A percentile compares a stretch with the other conserved stretches of the same genome.
phyloP scores from a whole-genome alignment of 2,797 vertebrate species.

The Semaprochilodus insignis region DNA sequence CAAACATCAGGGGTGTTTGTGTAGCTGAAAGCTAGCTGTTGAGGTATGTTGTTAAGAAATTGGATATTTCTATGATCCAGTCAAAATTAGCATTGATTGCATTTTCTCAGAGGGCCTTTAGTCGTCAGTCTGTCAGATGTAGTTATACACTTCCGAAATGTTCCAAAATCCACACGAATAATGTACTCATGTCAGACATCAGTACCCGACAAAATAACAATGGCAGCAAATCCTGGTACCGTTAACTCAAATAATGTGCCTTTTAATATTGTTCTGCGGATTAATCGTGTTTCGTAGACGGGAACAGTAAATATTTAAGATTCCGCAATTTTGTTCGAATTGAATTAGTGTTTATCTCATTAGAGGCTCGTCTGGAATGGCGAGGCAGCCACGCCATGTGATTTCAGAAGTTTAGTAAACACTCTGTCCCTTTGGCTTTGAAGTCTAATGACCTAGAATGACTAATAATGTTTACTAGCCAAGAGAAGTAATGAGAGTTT shows the following conservation, averaged over 20 bases:
- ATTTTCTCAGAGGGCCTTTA: background rate
- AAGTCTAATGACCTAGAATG: conserved; percentile 62
- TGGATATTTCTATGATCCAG: background rate
- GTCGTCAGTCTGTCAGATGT: background rate
- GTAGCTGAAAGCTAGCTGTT: too few species aligned
- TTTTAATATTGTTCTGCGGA: conserved; percentile 59
- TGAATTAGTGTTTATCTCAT: conserved; percentile 67
- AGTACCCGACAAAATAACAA: conserved; percentile 56
- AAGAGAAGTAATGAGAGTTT: conserved; percentile 54
- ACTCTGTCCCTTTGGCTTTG: conserved; percentile 56
- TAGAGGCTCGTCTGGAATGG: conserved; percentile 57
- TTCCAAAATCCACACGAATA: conserved; percentile 7
- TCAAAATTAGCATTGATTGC: background rate
- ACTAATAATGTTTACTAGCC: conserved; percentile 58
- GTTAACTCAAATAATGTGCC: conserved; percentile 56
- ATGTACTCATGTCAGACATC: conserved; percentile 44
- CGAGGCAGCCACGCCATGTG: conserved; percentile 59
- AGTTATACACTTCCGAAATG: background rate
- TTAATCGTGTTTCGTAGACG: conserved; percentile 59
- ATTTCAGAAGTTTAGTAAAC: conserved; percentile 66
- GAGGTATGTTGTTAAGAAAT: too few species aligned
- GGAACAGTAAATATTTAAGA: conserved; percentile 68
- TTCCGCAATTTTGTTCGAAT: conserved; percentile 58
- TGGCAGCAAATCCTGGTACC: conserved; percentile 52
- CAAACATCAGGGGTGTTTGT: too few species aligned